Conservation (phyloP, 2,888 invertebrate species). For the Trachelus tabidus region DNA sequence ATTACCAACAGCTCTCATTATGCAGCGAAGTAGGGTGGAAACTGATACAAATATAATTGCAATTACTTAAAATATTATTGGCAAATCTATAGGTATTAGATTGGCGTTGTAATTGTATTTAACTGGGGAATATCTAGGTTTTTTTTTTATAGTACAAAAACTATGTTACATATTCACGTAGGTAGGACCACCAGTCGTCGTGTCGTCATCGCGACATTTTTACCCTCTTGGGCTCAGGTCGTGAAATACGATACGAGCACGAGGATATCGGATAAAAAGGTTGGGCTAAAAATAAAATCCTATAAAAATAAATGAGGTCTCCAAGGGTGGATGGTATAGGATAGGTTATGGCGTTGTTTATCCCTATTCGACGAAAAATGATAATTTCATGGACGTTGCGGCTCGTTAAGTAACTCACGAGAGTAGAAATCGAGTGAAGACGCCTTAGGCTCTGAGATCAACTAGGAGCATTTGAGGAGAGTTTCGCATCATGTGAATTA, state of each 20-base stretch:
- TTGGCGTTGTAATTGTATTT: not conserved
- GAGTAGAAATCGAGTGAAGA: not conserved
- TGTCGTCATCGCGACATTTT: not conserved
- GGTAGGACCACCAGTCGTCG: not conserved
- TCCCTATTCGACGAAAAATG: slow-evolving; percentile 1
- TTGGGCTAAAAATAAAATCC: slow-evolving; percentile 3
- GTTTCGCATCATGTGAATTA: not conserved
- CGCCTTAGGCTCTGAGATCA: not conserved
- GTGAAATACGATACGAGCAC: not conserved
- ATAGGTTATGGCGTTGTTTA: slow-evolving; percentile 5
- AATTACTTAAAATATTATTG: not conserved
- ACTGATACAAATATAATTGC: not conserved
- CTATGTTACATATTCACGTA: not conserved
- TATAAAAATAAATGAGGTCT: slow-evolving; percentile 8
- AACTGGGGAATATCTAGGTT: not conserved
- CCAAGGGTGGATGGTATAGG: not conserved
- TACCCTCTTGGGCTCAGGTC: not conserved
- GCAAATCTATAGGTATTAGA: not conserved
- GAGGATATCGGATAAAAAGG: not conserved
- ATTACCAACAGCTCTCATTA: not conserved
- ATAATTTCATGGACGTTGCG: not conserved
- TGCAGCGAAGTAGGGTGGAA: not conserved
- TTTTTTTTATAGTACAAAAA: not conserved
- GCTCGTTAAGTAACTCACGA: not conserved
- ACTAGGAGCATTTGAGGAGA: not conserved